Evolutionary conservation across 2,888 invertebrate species (phyloP), one percentile per base, ranked within the genome.

Genomic region (Heliconius ethilla): DNA sequence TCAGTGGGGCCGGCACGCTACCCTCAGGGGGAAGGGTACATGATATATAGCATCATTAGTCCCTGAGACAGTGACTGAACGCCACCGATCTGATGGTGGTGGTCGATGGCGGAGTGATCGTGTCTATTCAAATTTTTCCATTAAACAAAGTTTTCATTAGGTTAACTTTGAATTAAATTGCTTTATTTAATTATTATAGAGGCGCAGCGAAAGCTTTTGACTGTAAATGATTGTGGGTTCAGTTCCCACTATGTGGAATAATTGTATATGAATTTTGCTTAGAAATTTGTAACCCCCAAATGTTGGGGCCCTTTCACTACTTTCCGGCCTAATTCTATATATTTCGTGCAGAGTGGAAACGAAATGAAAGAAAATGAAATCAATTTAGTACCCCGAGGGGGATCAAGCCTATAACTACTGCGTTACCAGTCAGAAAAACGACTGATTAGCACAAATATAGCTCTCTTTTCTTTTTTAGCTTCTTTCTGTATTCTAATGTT

Each of bases 11-110:
- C n/a, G 76, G 79, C 80, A 79, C 82, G 73, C 79, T 72, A 75
- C 77, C 55, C 70, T 79, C 76, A 75, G 80, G 78, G 79, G 79
- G 80, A 82, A 80, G 86, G 88, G 89, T 87, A 89, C 89, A 91
- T 93, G 94, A 94, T 91, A 93, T 94, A 94, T 93, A 89, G 92
- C 89, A 91, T 92, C 93, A 93, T 94, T 94, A 94, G 93, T 90
- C 89, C 87, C 90, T 86, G 90, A 91, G 94, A 94, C 94, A 93
- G 93, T 93, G 94, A 94, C 92, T 93, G 93, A 94, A 93, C 92
- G 92, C 92, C 92, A 92, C 92, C 91, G 89, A 92, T 93, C 92
- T 92, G 87, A 86, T 33, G 33, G 33, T 85, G 84, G 67, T 75
- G 67, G 75, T 70, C 76, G 76, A 80, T 75, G 55, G 66, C 29